A percentile compares a stretch with the other conserved stretches of the same genome.
phyloP scores from a whole-genome alignment of 2,888 invertebrate genomes.

The Panopea generosa region DNA sequence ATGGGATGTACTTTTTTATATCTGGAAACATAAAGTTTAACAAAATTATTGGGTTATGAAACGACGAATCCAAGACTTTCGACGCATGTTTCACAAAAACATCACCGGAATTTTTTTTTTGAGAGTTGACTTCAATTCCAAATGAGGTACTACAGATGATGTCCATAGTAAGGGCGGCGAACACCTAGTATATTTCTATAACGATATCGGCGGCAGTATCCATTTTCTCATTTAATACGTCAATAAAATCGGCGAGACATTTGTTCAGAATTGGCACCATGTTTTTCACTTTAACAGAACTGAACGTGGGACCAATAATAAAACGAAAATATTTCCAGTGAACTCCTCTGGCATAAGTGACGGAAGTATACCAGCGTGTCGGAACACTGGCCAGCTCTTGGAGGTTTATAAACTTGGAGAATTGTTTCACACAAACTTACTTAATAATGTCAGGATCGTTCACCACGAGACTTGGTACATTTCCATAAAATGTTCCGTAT shows the following conservation, averaged over 20 bases:
- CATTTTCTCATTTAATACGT: constrained; percentile 27
- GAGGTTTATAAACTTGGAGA: constrained; percentile 64
- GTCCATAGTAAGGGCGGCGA: constrained; percentile 61
- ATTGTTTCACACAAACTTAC: constrained; percentile 62
- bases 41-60: constrained; percentile 27
- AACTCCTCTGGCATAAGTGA: constrained; percentile 42
- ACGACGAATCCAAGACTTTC: constrained; percentile 27
- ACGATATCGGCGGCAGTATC: constrained; percentile 16
- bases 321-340: constrained; percentile 62
- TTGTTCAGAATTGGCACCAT: constrained; percentile 48
- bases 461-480: constrained; percentile 49
- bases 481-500: constrained; percentile 55
- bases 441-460: constrained; percentile 66
- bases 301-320: constrained; percentile 50
- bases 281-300: constrained; percentile 47
- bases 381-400: constrained; percentile 13
- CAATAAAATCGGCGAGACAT: constrained; percentile 41
- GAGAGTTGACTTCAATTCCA: constrained; percentile 65
- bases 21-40: constrained; percentile 48
- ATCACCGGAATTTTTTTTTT: constrained; percentile 57
- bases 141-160: constrained; percentile 60
- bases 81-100: constrained; percentile 57
- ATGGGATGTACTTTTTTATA: constrained; percentile 25
- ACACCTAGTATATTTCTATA: constrained; percentile 45
- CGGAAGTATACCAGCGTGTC: constrained; percentile 24